A percentile compares a stretch with the other conserved stretches of the same genome.
These are phyloP conservation scores for Hylyphantes graminicola DNA, from an alignment of 1,140 invertebrate genomes.

Conservation along the genomic window DNA sequence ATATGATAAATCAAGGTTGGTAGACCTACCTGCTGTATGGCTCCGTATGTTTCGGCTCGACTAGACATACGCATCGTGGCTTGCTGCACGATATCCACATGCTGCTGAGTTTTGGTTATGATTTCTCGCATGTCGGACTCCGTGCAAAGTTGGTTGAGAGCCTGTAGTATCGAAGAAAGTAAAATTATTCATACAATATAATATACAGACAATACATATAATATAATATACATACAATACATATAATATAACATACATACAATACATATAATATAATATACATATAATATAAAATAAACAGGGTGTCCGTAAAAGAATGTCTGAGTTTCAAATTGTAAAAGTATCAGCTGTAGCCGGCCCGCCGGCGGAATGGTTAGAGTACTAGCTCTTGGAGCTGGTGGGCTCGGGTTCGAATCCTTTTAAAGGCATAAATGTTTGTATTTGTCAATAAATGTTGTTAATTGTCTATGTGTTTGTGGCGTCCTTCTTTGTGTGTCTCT, in stretches of 20 bases:
- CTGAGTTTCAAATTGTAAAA: no score
- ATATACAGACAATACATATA: not conserved
- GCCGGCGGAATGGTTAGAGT: no score
- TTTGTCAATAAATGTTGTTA: no score
- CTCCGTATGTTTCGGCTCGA: conserved; percentile 70
- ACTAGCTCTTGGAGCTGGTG: no score
- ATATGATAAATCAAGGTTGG: no score
- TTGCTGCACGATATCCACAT: conserved; percentile 69
- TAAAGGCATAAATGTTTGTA: no score
- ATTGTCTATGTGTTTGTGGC: no score
- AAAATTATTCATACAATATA: not conserved
- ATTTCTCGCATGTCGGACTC: conserved; percentile 67
- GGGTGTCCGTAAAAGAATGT: not conserved
- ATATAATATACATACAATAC: no score
- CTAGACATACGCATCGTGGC: conserved; percentile 68
- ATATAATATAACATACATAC: no score
- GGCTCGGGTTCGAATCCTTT: no score
- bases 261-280: not conserved
- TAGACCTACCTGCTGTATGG: conserved; percentile 69
- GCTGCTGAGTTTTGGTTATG: conserved; percentile 67
- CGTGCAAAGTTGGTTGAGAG: conserved; percentile 65
- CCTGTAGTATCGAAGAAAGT: conserved; percentile 61
- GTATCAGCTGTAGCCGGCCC: no score
- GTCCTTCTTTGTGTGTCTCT: no score
- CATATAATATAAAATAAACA: not conserved